Percentiles rank a stretch among this genome's conserved stretches.
phyloP scores from a whole-genome alignment of 2,797 vertebrate genomes.

The Falco peregrinus region DNA sequence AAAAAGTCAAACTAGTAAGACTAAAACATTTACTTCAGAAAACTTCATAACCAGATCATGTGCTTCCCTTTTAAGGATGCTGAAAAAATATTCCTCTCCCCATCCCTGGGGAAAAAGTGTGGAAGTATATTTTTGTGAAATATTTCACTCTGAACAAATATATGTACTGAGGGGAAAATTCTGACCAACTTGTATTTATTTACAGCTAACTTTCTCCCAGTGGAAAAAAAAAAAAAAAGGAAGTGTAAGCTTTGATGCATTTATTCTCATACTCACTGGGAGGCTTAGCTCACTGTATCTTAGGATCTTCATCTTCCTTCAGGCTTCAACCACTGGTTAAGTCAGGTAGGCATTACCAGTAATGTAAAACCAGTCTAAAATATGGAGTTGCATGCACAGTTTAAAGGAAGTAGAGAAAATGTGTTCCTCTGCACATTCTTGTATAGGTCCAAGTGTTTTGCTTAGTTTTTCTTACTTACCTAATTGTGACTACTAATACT shows the following conservation, averaged over 20 bases:
- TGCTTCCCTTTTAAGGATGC: background rate
- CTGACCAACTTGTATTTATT: background rate
- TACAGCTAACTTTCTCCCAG: background rate
- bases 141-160: background rate
- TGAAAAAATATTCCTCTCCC: background rate
- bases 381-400: background rate
- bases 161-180: background rate
- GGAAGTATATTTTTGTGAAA: background rate
- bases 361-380: background rate
- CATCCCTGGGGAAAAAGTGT: accelerated
- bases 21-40: background rate
- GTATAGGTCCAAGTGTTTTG: background rate
- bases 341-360: background rate
- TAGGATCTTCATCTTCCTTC: background rate
- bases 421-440: background rate
- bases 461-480: background rate
- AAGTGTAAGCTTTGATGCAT: background rate
- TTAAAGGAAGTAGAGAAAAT: background rate
- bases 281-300: background rate
- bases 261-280: background rate
- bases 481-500: background rate
- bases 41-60: background rate
- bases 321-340: background rate
- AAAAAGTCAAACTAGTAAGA: background rate
- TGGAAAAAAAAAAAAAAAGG: no score